phyloP scores from a whole-genome alignment of 2,113 vertebrate species.

The Chloropsis cyanopogon region DNA sequence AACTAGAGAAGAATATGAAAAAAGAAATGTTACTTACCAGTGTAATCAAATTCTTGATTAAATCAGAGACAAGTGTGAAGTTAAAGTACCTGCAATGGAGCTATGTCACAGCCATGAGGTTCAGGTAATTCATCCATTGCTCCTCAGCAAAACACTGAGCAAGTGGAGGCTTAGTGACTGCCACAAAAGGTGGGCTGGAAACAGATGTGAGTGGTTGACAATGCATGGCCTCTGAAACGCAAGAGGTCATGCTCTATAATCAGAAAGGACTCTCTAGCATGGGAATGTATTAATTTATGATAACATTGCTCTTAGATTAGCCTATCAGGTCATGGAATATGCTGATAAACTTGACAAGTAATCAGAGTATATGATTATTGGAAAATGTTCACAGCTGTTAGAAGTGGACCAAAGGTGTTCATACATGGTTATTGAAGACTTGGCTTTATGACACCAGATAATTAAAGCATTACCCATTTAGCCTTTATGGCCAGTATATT shows the following conservation, averaged over 20 bases:
- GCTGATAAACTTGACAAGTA: not conserved
- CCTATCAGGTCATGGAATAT: not conserved
- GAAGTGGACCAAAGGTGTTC: not conserved
- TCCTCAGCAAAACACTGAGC: not conserved
- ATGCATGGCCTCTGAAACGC: not conserved
- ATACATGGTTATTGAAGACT: not conserved
- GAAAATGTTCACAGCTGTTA: not conserved
- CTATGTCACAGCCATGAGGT: accelerated
- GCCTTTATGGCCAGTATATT: constrained; percentile 1
- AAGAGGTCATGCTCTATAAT: not conserved
- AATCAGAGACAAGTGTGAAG: not conserved
- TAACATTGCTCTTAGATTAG: not conserved
- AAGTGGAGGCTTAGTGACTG: not conserved
- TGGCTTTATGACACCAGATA: constrained; percentile 23
- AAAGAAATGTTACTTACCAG: not conserved
- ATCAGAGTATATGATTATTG: constrained; percentile 21
- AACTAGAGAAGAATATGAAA: not conserved
- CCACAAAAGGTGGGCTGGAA: not conserved
- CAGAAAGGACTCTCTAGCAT: not conserved
- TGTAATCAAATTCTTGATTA: not conserved
- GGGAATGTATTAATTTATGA: not conserved
- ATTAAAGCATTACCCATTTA: constrained; percentile 46
- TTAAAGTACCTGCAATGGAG: not conserved
- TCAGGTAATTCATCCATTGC: not conserved
- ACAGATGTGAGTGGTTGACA: not conserved